These are phyloP conservation scores for Nothura maculosa DNA, from an alignment of 2,797 vertebrate genomes.

Conservation along the genomic window DNA sequence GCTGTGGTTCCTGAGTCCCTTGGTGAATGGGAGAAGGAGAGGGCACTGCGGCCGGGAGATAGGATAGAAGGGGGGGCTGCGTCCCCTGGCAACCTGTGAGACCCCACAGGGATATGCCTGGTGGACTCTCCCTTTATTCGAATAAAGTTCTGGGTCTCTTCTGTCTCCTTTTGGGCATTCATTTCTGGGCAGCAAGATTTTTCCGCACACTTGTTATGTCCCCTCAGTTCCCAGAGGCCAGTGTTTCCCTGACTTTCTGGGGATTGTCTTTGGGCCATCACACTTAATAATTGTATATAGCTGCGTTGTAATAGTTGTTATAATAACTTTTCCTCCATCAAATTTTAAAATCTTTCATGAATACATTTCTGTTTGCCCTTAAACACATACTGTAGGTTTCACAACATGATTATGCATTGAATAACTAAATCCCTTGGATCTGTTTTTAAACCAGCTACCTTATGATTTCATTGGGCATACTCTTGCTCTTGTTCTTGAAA, in stretches of 20 bases:
- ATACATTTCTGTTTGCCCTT: neutral
- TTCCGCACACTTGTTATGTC: neutral
- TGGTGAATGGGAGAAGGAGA: no score
- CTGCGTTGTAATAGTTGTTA: neutral
- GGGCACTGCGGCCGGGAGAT: no score
- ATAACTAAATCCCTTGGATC: neutral
- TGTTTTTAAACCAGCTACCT: constrained; percentile 11
- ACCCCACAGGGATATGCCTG: no score
- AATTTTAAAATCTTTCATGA: neutral
- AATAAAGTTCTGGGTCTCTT: no score
- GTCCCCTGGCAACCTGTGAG: no score
- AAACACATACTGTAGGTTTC: neutral
- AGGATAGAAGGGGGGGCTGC: no score
- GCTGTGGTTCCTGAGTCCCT: no score
- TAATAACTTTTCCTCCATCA: neutral
- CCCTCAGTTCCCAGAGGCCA: neutral
- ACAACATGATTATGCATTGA: neutral
- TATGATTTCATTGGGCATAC: neutral
- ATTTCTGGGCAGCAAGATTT: no score
- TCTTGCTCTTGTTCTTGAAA: neutral
- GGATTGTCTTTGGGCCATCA: neutral
- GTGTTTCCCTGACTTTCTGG: neutral
- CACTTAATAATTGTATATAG: neutral
- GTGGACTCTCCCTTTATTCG: no score
- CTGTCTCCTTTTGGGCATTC: no score